Evolutionary conservation across 2,113 vertebrate genomes (phyloP), one percentile per base, ranked within the genome.

Genomic region (Pagrus major): DNA sequence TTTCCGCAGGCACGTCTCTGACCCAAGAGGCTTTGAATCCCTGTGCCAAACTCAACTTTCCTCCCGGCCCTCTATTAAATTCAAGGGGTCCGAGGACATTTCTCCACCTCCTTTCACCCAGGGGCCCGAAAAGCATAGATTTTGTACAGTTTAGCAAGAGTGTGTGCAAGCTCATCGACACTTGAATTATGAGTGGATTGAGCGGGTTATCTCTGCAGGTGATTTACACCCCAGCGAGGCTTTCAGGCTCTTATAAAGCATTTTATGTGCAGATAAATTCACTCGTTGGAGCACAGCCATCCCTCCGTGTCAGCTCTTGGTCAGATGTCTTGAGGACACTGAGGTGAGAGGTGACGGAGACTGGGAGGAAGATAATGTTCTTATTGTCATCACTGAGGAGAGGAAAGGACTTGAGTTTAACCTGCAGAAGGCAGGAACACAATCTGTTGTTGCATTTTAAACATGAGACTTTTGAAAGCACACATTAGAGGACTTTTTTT

Each of bases 101-200:
- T 44, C 61, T 27, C 49, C 23, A 55, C 44, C 78, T 84, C 35
- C 56, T 59, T n/a, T 23, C 72, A 81, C 84, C 73, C 56, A 7
- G 60, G 72, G 69, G n/a, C n/a, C 77, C 37, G 44, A 71, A 55
- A 74, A 75, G 8, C 55, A 51, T 14, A 74, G 18, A 80, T 80
- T 68, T 33, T 29, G 25, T 65, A 6, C 18, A 70, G 0, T 71
- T 79, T 0, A 47, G 59, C 21, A 51, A 25, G 49, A 25, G 42
- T 27, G 52, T 14, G 56, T 25, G 71, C 29, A 14, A 27, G 37
- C 67, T 76, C 56, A 55, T 69, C n/a, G 18, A 35, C 52, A 52
- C 59, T 71, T 79, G n/a, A 71, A 76, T 78, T 78, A 89, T 75
- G 66, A 68, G 63, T 78, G 2, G 42, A 81, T 51, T 66, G 51